These are phyloP conservation scores for Neolamprologus variostigma DNA, from an alignment of 2,113 vertebrate species.

Conservation along the genomic window DNA sequence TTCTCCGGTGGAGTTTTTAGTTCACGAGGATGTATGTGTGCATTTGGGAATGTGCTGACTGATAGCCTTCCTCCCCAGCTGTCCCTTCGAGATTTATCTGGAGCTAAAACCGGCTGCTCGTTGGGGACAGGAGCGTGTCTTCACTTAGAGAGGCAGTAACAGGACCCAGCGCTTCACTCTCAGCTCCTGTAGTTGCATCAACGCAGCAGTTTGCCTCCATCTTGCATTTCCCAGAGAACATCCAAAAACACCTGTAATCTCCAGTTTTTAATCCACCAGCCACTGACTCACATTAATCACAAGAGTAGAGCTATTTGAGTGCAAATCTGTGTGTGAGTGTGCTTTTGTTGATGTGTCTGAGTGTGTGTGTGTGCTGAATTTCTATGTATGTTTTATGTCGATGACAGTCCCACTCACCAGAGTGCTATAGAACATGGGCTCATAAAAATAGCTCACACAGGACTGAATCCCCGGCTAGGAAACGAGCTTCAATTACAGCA, in stretches of 20 bases:
- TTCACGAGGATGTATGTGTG: slow-evolving; percentile 24
- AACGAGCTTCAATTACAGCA: slow-evolving; percentile 63
- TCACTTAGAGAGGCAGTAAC: slow-evolving; percentile 40
- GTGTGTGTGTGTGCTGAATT: not conserved
- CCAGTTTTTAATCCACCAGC: slow-evolving; percentile 14
- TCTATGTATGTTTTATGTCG: not conserved
- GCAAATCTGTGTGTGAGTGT: not conserved
- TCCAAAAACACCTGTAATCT: slow-evolving; percentile 40
- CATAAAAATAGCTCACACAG: slow-evolving; percentile 53
- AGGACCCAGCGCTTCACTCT: slow-evolving; percentile 18
- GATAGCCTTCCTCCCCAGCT: slow-evolving; percentile 58
- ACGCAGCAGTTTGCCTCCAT: not conserved
- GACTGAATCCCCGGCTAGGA: slow-evolving; percentile 36
- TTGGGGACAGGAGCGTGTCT: slow-evolving; percentile 35
- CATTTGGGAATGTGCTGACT: slow-evolving; percentile 63
- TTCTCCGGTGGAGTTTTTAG: slow-evolving; percentile 40
- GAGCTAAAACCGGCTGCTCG: slow-evolving; percentile 60
- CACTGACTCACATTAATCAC: slow-evolving; percentile 22
- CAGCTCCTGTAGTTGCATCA: not conserved
- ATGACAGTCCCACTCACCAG: not conserved
- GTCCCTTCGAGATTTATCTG: slow-evolving; percentile 64
- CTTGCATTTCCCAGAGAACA: not conserved
- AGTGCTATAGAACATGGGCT: slow-evolving; percentile 28
- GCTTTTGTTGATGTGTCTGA: not conserved
- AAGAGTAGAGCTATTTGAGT: not conserved